Evolutionary conservation across 2,888 invertebrate species (phyloP).

Genomic region (Hirtodrosophila alboralis): DNA sequence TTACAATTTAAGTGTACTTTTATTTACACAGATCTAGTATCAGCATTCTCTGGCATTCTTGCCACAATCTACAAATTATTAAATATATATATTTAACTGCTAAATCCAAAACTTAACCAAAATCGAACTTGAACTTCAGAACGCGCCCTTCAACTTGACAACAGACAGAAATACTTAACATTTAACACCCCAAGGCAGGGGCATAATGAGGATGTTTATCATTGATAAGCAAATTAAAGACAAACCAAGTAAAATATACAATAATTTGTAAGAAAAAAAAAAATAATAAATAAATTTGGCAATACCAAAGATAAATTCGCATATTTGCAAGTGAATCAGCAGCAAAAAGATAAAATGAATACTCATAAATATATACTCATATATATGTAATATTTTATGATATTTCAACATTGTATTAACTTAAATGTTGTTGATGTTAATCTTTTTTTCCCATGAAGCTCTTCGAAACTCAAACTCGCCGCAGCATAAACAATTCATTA

Average conservation of each 20-base stretch:
- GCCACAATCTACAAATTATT: neutral
- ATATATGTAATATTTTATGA: too few species aligned
- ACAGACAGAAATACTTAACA: too few species aligned
- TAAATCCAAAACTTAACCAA: neutral
- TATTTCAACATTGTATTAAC: constrained; percentile 73
- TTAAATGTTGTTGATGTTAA: constrained; percentile 78
- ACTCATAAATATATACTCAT: constrained; percentile 63
- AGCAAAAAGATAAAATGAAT: too few species aligned
- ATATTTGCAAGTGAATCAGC: constrained; percentile 74
- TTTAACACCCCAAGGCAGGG: constrained; percentile 7
- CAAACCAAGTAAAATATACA: constrained; percentile 35
- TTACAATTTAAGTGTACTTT: too few species aligned
- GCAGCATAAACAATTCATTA: constrained; percentile 76
- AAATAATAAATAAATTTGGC: constrained; percentile 16
- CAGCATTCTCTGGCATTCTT: too few species aligned
- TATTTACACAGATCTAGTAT: too few species aligned
- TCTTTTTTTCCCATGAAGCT: constrained; percentile 80
- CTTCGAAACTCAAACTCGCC: constrained; percentile 19
- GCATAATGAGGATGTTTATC: constrained; percentile 71
- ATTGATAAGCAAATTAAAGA: constrained; percentile 58
- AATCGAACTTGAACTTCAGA: constrained; percentile 72
- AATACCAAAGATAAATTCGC: constrained; percentile 37
- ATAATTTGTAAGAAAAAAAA: constrained; percentile 15
- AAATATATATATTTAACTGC: neutral
- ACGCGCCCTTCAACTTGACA: constrained; percentile 74